Evolutionary conservation across 2,797 vertebrate genomes (phyloP), one percentile per base, ranked within the genome.

Genomic region (Danio kyathit): DNA sequence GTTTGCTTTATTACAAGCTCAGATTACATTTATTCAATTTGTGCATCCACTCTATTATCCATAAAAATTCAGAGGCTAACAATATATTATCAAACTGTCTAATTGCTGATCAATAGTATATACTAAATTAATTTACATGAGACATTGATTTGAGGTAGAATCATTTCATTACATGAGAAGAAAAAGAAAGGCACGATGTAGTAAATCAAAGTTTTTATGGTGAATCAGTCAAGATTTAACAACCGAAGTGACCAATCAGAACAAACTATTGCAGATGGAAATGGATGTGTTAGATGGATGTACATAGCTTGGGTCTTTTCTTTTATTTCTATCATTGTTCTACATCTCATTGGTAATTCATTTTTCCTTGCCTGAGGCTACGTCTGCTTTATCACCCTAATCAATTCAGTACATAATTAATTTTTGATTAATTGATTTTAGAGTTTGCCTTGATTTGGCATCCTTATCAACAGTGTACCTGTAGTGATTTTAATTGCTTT

Each of bases 301-400:
- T 17, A 40, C 1, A 48, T 17, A 11, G 11, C 8, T 69, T 14
- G 9, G 16, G 41, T 69, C 46, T 71, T 10, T 21, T 66, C 14
- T 77, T 67, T 67, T 49, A 7, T 59, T 67, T 66, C 16, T 11
- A 59, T 77, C 16, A 46, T 11, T 44, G 7, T 57, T 57, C 1
- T n/a, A 43, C 52, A 17, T 7, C 48, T 13, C 10, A n/a, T 7
- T 46, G 19, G 38, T 40, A 40, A 77, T 57, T 56, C 0, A 38
- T 14, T 65, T 5, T 57, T 67, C 17, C 21, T 66, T 3, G 7
- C 43, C 52, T 77, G 52, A 21, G 67, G 52, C 64, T 48, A 48
- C 38, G 21, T 52, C 75, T 48, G 52, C 63, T 17, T 46, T 17
- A 48, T 67, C 52, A 48, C 61, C 76, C 60, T 66, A 52, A 44